Base-by-base conservation (phyloP, 2,113 vertebrate species). In the Bombycilla garrulus region DNA sequence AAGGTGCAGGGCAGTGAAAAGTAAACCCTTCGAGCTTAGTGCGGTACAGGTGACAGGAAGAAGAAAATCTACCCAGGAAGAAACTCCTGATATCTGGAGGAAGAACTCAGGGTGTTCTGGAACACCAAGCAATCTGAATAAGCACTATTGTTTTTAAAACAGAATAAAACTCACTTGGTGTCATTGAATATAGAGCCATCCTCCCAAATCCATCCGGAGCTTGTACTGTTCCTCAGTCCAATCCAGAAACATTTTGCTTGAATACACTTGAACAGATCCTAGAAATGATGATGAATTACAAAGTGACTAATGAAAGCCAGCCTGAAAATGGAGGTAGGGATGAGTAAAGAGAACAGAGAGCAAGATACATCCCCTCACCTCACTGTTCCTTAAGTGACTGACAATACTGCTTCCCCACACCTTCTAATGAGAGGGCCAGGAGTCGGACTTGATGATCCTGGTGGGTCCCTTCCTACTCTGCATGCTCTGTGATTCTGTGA, bases 131-230 rank as follows among this genome's bases (percentile, higher is more conserved):
- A 85, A 61, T 21, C 53, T 60, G 61, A 92, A 74, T 79, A 58
- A 82, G 33, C 14, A 35, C 38, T 64, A 44, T 35, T 81, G 60
- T 54, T 76, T 84, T 84, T 66, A 81, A 92, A 94, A 35, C 33
- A 90, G 62, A 80, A 82, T 47, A 20, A 70, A 93, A 94, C 95
- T 95, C 51, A 95, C 95, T 77, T 94, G 56, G 42, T 40, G 58
- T 44, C 44, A 38, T 1, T 74, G 12, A 81, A 48, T 60, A 50
- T 1, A 86, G 95, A 94, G 28, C 76, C 90, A 47, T 88, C 95
- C 91, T 93, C 95, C 96, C 94, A 97, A 73, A 82, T 82, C 94
- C 94, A 96, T 19, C 14, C 88, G 70, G 71, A 86, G 35, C 10
- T 42, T 70, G 64, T 74, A 24, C 29, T 86, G 60, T 90, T 94